Percentiles rank a stretch among this genome's conserved stretches.
Conservation (phyloP, 2,113 vertebrate genomes). For the Orientallactaga bullata region DNA sequence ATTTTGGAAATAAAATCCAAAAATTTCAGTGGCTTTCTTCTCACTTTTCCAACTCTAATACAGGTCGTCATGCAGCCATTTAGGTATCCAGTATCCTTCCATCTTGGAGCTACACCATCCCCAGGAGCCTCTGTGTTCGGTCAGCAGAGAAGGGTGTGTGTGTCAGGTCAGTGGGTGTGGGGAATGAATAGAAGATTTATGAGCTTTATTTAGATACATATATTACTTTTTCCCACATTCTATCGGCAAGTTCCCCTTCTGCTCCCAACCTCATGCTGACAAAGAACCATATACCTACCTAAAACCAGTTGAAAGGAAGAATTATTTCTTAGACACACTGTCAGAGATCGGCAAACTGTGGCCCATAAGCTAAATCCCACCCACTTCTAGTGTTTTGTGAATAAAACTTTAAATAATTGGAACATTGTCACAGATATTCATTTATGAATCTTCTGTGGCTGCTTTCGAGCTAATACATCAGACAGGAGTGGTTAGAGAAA, state of each 20-base stretch:
- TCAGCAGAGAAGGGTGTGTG: not conserved
- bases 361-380: not conserved
- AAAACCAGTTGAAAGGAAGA: constrained; percentile 3
- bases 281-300: not conserved
- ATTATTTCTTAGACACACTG: not conserved
- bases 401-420: constrained; percentile 35
- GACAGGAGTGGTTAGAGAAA: not conserved
- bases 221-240: not conserved
- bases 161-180: not conserved
- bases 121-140: not conserved
- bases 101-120: not conserved
- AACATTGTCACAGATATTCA: not conserved
- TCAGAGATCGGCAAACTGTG: not conserved
- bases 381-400: not conserved
- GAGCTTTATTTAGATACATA: not conserved
- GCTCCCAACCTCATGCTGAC: not conserved
- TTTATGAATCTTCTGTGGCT: constrained; percentile 15
- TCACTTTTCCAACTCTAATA: constrained; percentile 4
- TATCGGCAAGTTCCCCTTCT: not conserved
- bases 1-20: constrained; percentile 59
- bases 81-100: constrained; percentile 2
- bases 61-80: not conserved
- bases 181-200: not conserved
- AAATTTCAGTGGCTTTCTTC: constrained; percentile 49
- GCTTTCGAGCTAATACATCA: not conserved